Conservation (phyloP, 92 coral and sea anemone genomes). For the Pocillopora grandis region DNA sequence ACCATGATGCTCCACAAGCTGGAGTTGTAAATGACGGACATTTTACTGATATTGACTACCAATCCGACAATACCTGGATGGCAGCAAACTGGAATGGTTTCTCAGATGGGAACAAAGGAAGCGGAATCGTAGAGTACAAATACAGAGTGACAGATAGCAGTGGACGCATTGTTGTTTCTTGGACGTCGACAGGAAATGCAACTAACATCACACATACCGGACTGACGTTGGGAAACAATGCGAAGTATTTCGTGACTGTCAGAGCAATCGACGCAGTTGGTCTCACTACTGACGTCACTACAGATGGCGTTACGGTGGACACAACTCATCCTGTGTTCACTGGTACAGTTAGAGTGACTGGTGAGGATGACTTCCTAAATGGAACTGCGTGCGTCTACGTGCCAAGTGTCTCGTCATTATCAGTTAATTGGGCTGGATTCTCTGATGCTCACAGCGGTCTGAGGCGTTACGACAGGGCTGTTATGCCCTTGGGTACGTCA, state of each 20-base stretch:
- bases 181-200: constrained; percentile 81
- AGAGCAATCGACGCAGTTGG: constrained; percentile 87
- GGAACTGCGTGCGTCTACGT: constrained; percentile 73
- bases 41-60: constrained; percentile 75
- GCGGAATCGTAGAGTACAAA: constrained; percentile 86
- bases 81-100: constrained; percentile 95
- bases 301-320: constrained; percentile 82
- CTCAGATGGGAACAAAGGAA: constrained; percentile 79
- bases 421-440: constrained; percentile 80
- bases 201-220: constrained; percentile 68
- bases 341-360: constrained; percentile 70
- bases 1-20: constrained; percentile 83
- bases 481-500: constrained; percentile 45
- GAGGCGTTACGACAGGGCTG: constrained; percentile 73
- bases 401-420: constrained; percentile 53
- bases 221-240: constrained; percentile 61
- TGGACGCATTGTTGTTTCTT: constrained; percentile 56
- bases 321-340: constrained; percentile 84
- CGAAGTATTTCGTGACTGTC: constrained; percentile 69
- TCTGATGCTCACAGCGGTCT: constrained; percentile 80
- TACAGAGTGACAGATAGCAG: constrained; percentile 68
- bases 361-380: constrained; percentile 54
- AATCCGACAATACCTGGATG: constrained; percentile 71
- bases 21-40: constrained; percentile 89
- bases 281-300: constrained; percentile 52